Percentiles rank a stretch among this genome's conserved stretches.
Conservation (phyloP, 2,888 invertebrate species). For the Lamproptera curius region DNA sequence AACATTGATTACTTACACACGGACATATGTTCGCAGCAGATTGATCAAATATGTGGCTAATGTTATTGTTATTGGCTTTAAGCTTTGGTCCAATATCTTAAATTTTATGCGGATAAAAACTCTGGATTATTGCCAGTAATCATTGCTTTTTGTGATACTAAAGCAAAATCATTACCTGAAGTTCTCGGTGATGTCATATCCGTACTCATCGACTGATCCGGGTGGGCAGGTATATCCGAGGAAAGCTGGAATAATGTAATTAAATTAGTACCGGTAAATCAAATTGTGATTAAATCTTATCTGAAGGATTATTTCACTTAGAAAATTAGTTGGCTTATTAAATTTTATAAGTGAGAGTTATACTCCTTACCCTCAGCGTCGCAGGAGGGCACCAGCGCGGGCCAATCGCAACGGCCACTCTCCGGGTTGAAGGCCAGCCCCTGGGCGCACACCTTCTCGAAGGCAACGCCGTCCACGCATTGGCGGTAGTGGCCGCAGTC, state of each 20-base stretch:
- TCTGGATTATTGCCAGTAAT: too few species aligned
- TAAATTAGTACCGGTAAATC: too few species aligned
- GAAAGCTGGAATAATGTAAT: constrained; percentile 41
- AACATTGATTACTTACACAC: too few species aligned
- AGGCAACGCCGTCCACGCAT: constrained; percentile 82
- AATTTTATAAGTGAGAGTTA: too few species aligned
- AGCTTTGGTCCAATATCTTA: not conserved
- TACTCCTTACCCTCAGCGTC: constrained; percentile 74
- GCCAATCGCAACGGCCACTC: constrained; percentile 88
- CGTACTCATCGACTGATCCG: constrained; percentile 17
- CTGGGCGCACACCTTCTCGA: constrained; percentile 83
- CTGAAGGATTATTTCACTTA: too few species aligned
- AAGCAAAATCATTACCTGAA: constrained; percentile 7
- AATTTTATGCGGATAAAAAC: too few species aligned
- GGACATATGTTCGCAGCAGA: too few species aligned
- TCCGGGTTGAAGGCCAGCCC: constrained; percentile 86
- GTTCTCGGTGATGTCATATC: constrained; percentile 17
- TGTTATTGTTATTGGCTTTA: too few species aligned
- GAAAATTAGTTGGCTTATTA: too few species aligned
- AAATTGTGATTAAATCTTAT: too few species aligned
- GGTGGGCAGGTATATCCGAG: constrained; percentile 41
- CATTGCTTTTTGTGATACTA: not conserved
- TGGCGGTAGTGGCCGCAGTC: constrained; percentile 87
- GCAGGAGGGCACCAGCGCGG: constrained; percentile 86
- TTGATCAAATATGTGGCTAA: too few species aligned